A percentile compares a stretch with the other conserved stretches of the same genome.
These are phyloP conservation scores for Furcula furcula DNA, from an alignment of 2,888 invertebrate genomes.

Conservation along the genomic window DNA sequence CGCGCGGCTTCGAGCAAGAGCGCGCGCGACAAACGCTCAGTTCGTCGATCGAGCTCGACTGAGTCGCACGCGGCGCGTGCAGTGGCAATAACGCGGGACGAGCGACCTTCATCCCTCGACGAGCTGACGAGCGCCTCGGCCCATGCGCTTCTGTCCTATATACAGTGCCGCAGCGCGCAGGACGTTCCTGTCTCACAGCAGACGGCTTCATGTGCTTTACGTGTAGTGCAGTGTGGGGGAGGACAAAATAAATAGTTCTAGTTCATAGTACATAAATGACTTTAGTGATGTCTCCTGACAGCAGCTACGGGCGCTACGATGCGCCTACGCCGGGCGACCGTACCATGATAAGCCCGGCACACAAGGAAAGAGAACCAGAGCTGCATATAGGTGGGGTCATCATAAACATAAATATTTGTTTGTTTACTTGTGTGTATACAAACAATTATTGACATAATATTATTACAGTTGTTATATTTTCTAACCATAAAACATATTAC, in stretches of 20 bases:
- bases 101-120: constrained; percentile 77
- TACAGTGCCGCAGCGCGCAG: constrained; percentile 54
- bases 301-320: constrained; percentile 82
- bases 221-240: constrained; percentile 73
- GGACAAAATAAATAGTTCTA: constrained; percentile 53
- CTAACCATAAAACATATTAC: no score
- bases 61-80: constrained; percentile 74
- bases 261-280: constrained; percentile 49
- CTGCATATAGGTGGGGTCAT: constrained; percentile 85
- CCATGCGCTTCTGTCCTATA: constrained; percentile 70
- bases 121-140: constrained; percentile 58
- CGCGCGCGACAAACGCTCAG: constrained; percentile 75
- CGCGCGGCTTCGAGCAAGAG: constrained; percentile 64
- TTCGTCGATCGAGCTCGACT: constrained; percentile 82
- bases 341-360: constrained; percentile 63
- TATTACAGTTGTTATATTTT: neutral
- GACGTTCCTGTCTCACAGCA: constrained; percentile 46
- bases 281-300: constrained; percentile 86
- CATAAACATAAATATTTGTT: constrained; percentile 10
- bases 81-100: constrained; percentile 44
- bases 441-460: neutral
- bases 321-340: constrained; percentile 79
- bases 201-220: constrained; percentile 64
- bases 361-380: constrained; percentile 84
- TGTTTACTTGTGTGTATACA: constrained; percentile 13